Conservation (phyloP, 2,113 vertebrate species). For the Syrmaticus mikado region DNA sequence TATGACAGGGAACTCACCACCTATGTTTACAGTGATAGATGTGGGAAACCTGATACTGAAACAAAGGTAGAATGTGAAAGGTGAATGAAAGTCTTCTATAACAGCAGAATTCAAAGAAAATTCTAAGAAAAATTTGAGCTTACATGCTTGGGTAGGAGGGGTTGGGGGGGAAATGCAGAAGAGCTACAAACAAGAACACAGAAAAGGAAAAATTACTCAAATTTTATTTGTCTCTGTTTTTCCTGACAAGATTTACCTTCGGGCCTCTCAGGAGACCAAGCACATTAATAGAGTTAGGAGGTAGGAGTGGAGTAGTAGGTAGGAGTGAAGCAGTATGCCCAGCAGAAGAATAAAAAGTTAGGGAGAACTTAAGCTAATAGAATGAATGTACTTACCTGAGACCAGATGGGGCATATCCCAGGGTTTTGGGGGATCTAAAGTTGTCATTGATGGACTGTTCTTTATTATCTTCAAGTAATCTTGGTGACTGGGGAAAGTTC, state of each 20-base stretch:
- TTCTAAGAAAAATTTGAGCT: not conserved
- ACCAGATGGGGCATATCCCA: not conserved
- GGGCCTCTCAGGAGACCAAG: not conserved
- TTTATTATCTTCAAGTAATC: not conserved
- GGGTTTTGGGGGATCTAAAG: not conserved
- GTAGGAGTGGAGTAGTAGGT: not conserved
- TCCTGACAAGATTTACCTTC: not conserved
- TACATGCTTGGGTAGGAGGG: not conserved
- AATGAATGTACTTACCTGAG: fast-evolving
- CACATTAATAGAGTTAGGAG: not conserved
- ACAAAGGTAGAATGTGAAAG: not conserved
- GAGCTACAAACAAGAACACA: not conserved
- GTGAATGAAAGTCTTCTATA: not conserved
- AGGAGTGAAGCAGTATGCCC: not conserved
- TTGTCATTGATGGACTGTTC: not conserved
- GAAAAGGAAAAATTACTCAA: not conserved
- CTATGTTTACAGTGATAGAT: not conserved
- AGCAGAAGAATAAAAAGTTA: not conserved
- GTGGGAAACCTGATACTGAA: not conserved
- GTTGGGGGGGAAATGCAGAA: not conserved
- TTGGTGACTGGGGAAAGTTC: not conserved
- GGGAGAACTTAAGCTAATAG: not conserved
- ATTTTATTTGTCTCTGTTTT: not conserved
- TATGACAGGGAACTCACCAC: no score
- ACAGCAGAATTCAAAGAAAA: not conserved